These are phyloP conservation scores for Fragum fragum DNA, from an alignment of 2,888 invertebrate genomes.

Conservation along the genomic window DNA sequence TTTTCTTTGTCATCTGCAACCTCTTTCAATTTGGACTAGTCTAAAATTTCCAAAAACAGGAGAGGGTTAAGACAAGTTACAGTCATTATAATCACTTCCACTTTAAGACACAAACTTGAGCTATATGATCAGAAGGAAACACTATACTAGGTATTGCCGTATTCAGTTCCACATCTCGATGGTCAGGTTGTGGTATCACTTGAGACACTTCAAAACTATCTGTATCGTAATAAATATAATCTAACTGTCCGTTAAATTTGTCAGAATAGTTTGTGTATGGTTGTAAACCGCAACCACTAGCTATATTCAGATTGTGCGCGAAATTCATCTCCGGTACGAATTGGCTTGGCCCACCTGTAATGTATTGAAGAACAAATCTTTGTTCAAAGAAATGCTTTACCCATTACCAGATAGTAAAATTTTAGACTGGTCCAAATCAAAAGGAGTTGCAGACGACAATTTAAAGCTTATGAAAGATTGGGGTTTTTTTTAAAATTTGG, in stretches of 20 bases:
- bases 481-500: no score
- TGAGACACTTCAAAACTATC: slow-evolving; percentile 86
- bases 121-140: slow-evolving; percentile 97
- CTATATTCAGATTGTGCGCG: slow-evolving; percentile 90
- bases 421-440: no score
- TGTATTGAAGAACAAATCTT: no score
- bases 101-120: slow-evolving; percentile 89
- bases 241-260: slow-evolving; percentile 94
- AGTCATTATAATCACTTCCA: slow-evolving; percentile 68
- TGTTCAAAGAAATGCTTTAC: no score
- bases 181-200: slow-evolving; percentile 93
- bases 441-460: no score
- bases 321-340: slow-evolving; percentile 68
- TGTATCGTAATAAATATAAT: slow-evolving; percentile 95
- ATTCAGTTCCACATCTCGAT: slow-evolving; percentile 92
- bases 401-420: no score
- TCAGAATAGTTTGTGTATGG: slow-evolving; percentile 94
- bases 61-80: no score
- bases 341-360: slow-evolving; percentile 47
- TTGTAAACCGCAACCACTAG: slow-evolving; percentile 94
- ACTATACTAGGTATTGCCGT: slow-evolving; percentile 95
- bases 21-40: no score
- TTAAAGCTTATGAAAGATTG: no score
- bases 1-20: no score
- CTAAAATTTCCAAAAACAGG: no score